Evolutionary conservation across 2,797 vertebrate genomes (phyloP).

Genomic region (Typhlichthys subterraneus): DNA sequence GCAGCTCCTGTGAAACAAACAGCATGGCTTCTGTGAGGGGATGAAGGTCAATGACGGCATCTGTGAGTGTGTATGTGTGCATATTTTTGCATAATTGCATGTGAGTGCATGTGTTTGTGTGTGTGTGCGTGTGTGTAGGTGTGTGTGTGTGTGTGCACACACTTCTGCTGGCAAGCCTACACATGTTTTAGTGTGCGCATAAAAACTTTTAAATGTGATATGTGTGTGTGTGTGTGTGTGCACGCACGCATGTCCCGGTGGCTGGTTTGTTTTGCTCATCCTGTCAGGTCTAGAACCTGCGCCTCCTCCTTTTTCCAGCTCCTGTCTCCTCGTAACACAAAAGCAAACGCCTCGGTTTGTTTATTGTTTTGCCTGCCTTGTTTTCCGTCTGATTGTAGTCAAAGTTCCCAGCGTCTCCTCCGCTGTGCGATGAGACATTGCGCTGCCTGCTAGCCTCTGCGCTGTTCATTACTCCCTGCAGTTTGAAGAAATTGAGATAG

Average conservation of each 20-base stretch:
- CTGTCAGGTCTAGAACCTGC: conserved; percentile 37
- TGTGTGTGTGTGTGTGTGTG: not conserved
- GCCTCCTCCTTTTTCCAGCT: conserved; percentile 11
- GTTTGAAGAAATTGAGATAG: conserved; percentile 37
- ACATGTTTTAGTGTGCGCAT: not conserved
- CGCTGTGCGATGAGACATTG: conserved; percentile 11
- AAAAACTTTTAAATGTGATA: conserved; percentile 6
- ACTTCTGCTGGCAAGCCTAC: conserved; percentile 10
- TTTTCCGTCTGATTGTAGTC: conserved; percentile 54
- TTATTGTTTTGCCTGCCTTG: conserved; percentile 51
- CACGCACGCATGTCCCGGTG: not conserved
- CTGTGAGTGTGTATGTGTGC: conserved; percentile 8
- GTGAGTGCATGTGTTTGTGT: not conserved
- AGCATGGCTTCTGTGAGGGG: conserved; percentile 16
- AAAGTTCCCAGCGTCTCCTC: conserved; percentile 35
- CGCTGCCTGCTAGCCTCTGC: conserved; percentile 22
- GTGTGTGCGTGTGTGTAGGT: not conserved
- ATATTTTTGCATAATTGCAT: not conserved
- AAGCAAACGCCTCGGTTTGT: conserved; percentile 41
- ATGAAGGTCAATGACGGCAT: conserved; percentile 24
- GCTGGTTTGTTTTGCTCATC: conserved; percentile 15
- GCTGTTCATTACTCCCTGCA: conserved; percentile 42
- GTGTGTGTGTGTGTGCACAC: conserved; percentile 15
- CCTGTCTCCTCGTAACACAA: conserved; percentile 42
- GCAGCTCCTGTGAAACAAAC: conserved; percentile 27